Conservation (phyloP, 2,888 invertebrate species). For the Hylaea fasciaria region DNA sequence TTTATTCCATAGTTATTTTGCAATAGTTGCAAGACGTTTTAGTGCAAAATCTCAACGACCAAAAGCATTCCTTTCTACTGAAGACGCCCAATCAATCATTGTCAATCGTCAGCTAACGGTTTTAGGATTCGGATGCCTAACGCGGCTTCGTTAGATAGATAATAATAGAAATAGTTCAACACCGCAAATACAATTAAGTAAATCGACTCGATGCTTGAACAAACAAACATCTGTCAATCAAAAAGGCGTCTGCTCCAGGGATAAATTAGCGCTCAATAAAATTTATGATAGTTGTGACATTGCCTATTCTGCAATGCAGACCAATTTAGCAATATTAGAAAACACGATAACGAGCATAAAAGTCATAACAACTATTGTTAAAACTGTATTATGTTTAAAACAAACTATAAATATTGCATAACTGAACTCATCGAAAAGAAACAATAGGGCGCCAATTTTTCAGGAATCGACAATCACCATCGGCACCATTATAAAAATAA, state of each 20-base stretch:
- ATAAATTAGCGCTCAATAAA: too few relatives aligned
- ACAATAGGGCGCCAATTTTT: conserved; percentile 41
- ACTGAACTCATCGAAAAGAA: conserved; percentile 23
- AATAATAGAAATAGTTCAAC: conserved; percentile 23
- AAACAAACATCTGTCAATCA: too few relatives aligned
- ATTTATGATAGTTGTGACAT: neutral
- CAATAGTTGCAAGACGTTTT: conserved; percentile 23
- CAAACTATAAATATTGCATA: neutral
- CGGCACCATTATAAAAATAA: conserved; percentile 49
- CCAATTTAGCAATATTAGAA: neutral
- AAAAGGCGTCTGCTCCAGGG: too few relatives aligned
- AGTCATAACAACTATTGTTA: neutral
- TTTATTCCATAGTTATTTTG: conserved; percentile 13
- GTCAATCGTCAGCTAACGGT: conserved; percentile 38
- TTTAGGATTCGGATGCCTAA: conserved; percentile 28
- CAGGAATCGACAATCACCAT: conserved; percentile 48
- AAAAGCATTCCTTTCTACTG: conserved; percentile 37
- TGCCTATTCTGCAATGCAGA: neutral
- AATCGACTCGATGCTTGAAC: too few relatives aligned
- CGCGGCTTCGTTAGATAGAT: conserved; percentile 12
- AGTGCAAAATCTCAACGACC: conserved; percentile 33
- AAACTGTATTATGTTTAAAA: neutral
- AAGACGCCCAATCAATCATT: conserved; percentile 40
- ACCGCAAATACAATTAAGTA: neutral
- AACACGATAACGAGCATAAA: neutral